Evolutionary conservation across 1,140 invertebrate species (phyloP).

Genomic region (Grapholita molesta): DNA sequence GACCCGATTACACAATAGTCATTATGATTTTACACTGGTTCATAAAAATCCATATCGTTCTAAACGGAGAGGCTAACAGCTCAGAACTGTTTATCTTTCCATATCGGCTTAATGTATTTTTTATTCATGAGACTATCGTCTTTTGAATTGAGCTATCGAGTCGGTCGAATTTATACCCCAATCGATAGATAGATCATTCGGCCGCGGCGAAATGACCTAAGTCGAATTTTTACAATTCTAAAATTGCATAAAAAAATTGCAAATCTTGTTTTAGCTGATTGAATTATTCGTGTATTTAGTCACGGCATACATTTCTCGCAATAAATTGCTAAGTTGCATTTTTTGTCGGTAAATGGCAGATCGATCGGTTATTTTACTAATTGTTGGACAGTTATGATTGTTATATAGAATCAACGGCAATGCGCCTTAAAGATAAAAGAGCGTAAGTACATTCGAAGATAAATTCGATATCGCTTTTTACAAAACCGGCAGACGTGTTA

Average conservation of each 20-base stretch:
- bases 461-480: not conserved
- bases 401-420: not conserved
- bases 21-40: not conserved
- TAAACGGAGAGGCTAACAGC: not conserved
- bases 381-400: constrained; percentile 9
- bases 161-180: constrained; percentile 32
- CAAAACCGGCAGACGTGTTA: not conserved
- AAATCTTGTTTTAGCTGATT: constrained; percentile 5
- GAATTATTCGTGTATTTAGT: constrained; percentile 6
- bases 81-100: constrained; percentile 9
- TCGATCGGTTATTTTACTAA: constrained; percentile 9
- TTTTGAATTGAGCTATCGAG: constrained; percentile 42
- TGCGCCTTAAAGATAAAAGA: not conserved
- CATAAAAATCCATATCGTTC: not conserved
- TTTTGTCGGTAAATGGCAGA: constrained; percentile 10
- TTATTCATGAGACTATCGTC: constrained; percentile 45
- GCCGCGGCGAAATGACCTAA: constrained; percentile 23
- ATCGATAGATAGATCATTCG: constrained; percentile 23
- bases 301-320: constrained; percentile 12
- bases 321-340: not conserved
- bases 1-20: not conserved
- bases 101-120: constrained; percentile 43
- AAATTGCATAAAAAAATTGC: not conserved
- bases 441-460: not conserved
- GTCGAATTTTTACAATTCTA: constrained; percentile 25